These are phyloP conservation scores for Urocyon cinereoargenteus DNA, from an alignment of 2,797 vertebrate species.

Conservation along the genomic window DNA sequence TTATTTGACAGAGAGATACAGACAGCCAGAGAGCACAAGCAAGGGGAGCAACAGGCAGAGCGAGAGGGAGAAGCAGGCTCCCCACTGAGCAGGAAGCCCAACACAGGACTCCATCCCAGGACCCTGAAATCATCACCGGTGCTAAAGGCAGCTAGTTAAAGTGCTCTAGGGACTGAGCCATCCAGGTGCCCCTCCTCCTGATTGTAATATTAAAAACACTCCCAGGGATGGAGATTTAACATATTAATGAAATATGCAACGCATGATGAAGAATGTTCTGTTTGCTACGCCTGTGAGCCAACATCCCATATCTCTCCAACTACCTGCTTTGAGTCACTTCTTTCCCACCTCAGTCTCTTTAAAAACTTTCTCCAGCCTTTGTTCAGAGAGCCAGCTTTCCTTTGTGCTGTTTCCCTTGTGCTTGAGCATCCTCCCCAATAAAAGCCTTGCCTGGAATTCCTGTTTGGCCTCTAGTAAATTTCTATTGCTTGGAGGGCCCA, in stretches of 20 bases:
- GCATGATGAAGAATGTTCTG: not conserved
- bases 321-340: not conserved
- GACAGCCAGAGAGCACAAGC: too few relatives aligned
- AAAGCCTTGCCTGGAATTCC: not conserved
- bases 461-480: not conserved
- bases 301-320: not conserved
- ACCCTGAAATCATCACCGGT: too few relatives aligned
- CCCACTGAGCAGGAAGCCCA: too few relatives aligned
- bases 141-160: too few relatives aligned
- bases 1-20: too few relatives aligned
- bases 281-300: not conserved
- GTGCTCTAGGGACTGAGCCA: too few relatives aligned
- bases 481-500: not conserved
- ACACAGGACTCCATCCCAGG: too few relatives aligned
- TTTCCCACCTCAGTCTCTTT: not conserved
- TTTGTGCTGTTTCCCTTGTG: not conserved
- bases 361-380: not conserved
- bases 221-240: not conserved
- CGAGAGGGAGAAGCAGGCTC: too few relatives aligned
- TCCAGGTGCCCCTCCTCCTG: not conserved
- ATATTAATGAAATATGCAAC: not conserved
- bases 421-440: not conserved
- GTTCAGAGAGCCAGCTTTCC: not conserved
- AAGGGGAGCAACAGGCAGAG: too few relatives aligned
- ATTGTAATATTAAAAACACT: not conserved